Evolutionary conservation across 2,797 vertebrate species (phyloP), one percentile per base, ranked within the genome.

Genomic region (Pseudomugil gertrudae): DNA sequence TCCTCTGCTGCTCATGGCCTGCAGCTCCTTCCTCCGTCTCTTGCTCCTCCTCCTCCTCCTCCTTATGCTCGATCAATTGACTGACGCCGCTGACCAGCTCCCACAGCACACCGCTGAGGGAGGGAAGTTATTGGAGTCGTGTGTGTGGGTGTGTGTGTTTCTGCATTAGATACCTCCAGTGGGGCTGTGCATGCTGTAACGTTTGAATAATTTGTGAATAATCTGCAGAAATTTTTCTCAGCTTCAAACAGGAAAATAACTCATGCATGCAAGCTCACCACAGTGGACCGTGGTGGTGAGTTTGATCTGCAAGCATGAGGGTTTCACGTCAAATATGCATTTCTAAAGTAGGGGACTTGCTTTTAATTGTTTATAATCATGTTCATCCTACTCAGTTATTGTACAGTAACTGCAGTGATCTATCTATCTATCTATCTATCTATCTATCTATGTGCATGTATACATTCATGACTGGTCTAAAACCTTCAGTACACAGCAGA

Each of bases 1-100:
- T 88, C 84, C 87, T 90, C 74, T 71, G 84, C 85, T 88, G 85
- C 72, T 81, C 79, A 87, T 91, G 88, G 92, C 93, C 92, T 76
- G 90, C 85, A 84, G 93, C 93, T 91, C 80, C 89, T 87, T 89
- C 87, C 81, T 87, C 71, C 78, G 79, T 68, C 83, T 87, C 71
- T 87, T 62, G 79, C 66, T 59, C 65, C 40, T 62, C 54, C 56
- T 61, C 63, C 70, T 70, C 61, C 64, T 81, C 71, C 81, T 15
- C 36, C 24, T 81, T 70, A 70, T 43, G 11, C 70, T 80, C 80
- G 70, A 92, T 93, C 90, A 90, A 93, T 93, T 80, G 90, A 80
- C 84, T 78, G 85, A 81, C 75, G 76, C 88, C 4, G 74, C 90
- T 87, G 84, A 88, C 87, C 85, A 74, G 84, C 88, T 90, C 90